Evolutionary conservation across 2,113 vertebrate genomes (phyloP), one percentile per base, ranked within the genome.

Genomic region (Paradisaea rubra): DNA sequence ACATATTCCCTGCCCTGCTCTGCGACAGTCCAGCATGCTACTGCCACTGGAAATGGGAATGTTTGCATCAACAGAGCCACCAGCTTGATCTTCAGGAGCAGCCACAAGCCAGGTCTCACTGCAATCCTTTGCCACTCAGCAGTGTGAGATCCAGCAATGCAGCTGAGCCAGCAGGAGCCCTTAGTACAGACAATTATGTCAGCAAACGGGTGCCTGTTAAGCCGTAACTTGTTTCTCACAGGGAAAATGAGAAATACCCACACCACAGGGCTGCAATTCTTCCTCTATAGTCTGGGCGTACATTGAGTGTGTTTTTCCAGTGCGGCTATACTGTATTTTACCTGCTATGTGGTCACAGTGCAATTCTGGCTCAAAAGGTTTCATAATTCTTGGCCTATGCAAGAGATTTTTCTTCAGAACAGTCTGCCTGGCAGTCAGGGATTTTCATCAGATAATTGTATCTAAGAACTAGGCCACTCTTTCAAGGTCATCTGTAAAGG

Each of bases 81-180:
- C 24, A 61, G 33, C 33, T 10, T 18, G 25, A 30, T 61, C 54
- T 74, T 64, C 47, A 74, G 56, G 13, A 45, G 33, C n/a, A 68
- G 71, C 35, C 63, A 20, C 12, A 45, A 39, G 42, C 27, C 44
- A 81, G 47, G 71, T 73, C 76, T 65, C 31, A 2, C 1, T 31
- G 54, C n/a, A 42, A 33, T 14, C 66, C 39, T 68, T 21, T 39
- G 20, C 81, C 20, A 21, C 28, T 80, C 45, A 61, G 86, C 71
- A 76, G 50, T 3, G 30, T 11, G 54, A 73, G 41, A 31, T 66
- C 24, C 11, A 49, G 54, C 65, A n/a, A 19, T 23, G 45, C 1
- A 72, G 80, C 91, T 78, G 93, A 94, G 84, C 69, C 88, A 93
- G 86, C 88, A 89, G 60, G 60, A 96, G 42, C 69, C 72, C 64